Base-by-base conservation (phyloP, 2,888 invertebrate genomes). In the Mechanitis messenoides region DNA sequence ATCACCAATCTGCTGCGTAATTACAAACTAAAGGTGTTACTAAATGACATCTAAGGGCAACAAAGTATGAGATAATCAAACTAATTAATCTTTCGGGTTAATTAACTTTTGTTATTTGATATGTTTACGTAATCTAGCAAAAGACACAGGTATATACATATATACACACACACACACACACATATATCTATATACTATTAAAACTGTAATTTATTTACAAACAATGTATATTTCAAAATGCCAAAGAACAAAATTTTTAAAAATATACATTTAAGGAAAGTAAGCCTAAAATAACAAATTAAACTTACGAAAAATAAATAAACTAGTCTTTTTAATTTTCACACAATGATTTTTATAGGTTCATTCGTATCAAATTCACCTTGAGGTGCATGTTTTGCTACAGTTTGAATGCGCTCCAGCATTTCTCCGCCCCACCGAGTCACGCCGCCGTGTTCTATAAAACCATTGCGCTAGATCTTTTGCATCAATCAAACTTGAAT, bases 401-500 rank as follows among this genome's bases (percentile, higher is more conserved):
- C 73, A 77, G 74, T 75, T 77, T 80, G 83, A 84, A 83, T 80
- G 81, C 73, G 68, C 70, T 72, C 67, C 67, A 59, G 53, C 70
- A 72, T 71, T 72, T 71, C 71, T 67, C 69, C 62, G 65, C 73
- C 73, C 73, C 73, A 69, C 74, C 77, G 64, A 72, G 62, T 45
- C 66, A 65, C 69, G 68, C 61, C 66, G 55, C 63, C 63, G 71
- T 64, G 73, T 75, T 80, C 76, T 84, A 86, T 85, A 85, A 79
- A 86, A 84, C 76, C 81, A 80, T 81, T 80, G 74, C 63, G 71
- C 75, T 68, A 70, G 71, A 69, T 71, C 65, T 72, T 74, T 80
- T 76, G 79, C 77, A 85, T 77, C 77, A 84, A 83, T 84, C 80
- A 76, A 75, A 75, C 74, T 71, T 73, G 69, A 74, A 74, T 78